Evolutionary conservation across 1,140 invertebrate genomes (phyloP), one percentile per base, ranked within the genome.

Genomic region (Drosophila funebris): DNA sequence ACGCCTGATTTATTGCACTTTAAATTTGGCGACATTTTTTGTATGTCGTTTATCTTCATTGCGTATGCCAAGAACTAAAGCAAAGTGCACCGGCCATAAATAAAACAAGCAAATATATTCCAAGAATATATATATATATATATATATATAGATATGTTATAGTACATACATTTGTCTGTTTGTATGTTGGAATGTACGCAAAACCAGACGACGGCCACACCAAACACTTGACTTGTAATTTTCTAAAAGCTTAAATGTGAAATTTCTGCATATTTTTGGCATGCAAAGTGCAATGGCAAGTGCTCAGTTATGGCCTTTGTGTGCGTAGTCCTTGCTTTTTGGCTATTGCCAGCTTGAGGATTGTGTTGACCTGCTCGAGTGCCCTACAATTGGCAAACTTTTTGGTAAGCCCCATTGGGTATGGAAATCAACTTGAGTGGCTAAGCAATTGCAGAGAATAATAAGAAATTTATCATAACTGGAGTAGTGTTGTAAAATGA

Each of bases 31-130:
- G 70, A 76, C 78, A 67, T 75, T 88, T 82, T 87, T 69, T 87
- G 82, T 63, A 82, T 87, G 71, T 87, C 82, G 82, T 87, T 82
- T 82, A 85, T 85, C 82, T 85, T 85, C 82, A 85, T 85, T 85
- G 82, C 78, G 74, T 75, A 68, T 81, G 81, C 74, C 82, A 77
- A 74, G 72, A 77, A 78, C 74, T 61, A 79, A 76, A 72, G 66
- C 67, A 62, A 54, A 73, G 63, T 73, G 70, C 70, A 73, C 54
- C 63, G 56, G 29, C 56, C 54, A 73, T 73, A 73, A 73, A 73
- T 73, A 73, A 73, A 68, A 31, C 46, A 73, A 44, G 48, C 13
- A 73, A 73, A 53, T 72, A 20, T 54, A 46, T 58, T 16, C 43
- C 44, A 48, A 36, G 44, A 22, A 50, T 18, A 39, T 54, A 63